These are phyloP conservation scores for Cichlasoma orientale DNA, from an alignment of 2,797 vertebrate species.

Conservation along the genomic window DNA sequence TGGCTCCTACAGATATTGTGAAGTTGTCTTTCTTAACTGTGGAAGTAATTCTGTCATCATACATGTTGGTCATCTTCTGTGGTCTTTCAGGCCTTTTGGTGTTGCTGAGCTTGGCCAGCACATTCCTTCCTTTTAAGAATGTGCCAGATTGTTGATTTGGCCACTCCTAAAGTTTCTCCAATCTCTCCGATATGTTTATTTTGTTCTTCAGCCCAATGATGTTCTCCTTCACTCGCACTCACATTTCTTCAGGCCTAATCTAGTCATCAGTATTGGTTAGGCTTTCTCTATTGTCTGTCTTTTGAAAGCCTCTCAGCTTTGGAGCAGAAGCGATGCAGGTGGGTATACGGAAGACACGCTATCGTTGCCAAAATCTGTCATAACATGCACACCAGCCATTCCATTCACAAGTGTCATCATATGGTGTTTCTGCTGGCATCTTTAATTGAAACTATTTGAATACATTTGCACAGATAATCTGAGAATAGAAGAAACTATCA, in stretches of 20 bases:
- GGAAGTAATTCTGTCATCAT: neutral
- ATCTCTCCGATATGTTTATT: neutral
- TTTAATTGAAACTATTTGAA: neutral
- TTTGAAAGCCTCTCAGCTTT: neutral
- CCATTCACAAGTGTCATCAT: slow-evolving; percentile 23
- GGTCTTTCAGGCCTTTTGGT: neutral
- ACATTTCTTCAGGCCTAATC: neutral
- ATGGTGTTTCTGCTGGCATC: neutral
- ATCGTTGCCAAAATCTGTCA: slow-evolving; percentile 39
- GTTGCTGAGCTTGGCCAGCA: neutral
- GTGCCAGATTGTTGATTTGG: rapidly evolving
- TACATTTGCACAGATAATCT: neutral
- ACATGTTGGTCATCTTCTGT: neutral
- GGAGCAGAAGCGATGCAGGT: neutral
- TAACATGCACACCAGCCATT: slow-evolving; percentile 37
- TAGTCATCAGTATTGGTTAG: neutral
- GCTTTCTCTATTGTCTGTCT: neutral
- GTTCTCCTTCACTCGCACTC: neutral
- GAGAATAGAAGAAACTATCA: neutral
- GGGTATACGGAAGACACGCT: neutral
- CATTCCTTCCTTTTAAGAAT: neutral
- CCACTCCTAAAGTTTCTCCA: neutral
- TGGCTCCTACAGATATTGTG: no score
- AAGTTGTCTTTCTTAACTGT: neutral
- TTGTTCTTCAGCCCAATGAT: neutral